Conservation (phyloP, 2,113 vertebrate genomes). For the Stigmatopora argus region DNA sequence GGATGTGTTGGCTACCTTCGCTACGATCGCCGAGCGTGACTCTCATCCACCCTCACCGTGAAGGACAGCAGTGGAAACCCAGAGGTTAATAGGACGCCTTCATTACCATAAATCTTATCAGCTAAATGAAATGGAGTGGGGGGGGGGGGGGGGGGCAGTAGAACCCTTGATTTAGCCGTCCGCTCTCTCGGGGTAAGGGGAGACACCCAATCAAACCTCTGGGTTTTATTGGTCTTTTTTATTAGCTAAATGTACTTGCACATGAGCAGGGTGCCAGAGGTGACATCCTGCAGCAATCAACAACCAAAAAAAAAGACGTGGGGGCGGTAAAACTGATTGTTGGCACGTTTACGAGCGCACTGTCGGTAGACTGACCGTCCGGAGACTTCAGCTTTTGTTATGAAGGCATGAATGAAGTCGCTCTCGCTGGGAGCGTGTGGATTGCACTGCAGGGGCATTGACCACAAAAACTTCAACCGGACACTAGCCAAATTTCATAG, state of each 20-base stretch:
- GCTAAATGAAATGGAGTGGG: slow-evolving; percentile 70
- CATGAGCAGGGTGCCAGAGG: slow-evolving; percentile 57
- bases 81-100: slow-evolving; percentile 69
- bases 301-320: slow-evolving; percentile 42
- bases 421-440: slow-evolving; percentile 20
- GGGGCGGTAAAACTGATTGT: slow-evolving; percentile 20
- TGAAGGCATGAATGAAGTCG: slow-evolving; percentile 9
- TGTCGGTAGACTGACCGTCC: slow-evolving; percentile 21
- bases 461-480: not conserved
- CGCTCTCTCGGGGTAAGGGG: slow-evolving; percentile 50
- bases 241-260: slow-evolving; percentile 72
- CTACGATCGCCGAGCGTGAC: slow-evolving; percentile 28
- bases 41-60: slow-evolving; percentile 42
- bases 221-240: slow-evolving; percentile 71
- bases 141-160: slow-evolving; percentile 10
- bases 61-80: slow-evolving; percentile 63
- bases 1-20: slow-evolving; percentile 27
- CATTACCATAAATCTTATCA: slow-evolving; percentile 75
- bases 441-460: not conserved
- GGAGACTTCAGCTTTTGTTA: slow-evolving; percentile 8
- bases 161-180: slow-evolving; percentile 62
- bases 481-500: not conserved
- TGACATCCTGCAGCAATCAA: slow-evolving; percentile 59
- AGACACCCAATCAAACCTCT: slow-evolving; percentile 67
- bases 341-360: slow-evolving; percentile 39